These are phyloP conservation scores for Melipona quadrifasciata DNA, from an alignment of 1,140 invertebrate genomes.

Conservation along the genomic window DNA sequence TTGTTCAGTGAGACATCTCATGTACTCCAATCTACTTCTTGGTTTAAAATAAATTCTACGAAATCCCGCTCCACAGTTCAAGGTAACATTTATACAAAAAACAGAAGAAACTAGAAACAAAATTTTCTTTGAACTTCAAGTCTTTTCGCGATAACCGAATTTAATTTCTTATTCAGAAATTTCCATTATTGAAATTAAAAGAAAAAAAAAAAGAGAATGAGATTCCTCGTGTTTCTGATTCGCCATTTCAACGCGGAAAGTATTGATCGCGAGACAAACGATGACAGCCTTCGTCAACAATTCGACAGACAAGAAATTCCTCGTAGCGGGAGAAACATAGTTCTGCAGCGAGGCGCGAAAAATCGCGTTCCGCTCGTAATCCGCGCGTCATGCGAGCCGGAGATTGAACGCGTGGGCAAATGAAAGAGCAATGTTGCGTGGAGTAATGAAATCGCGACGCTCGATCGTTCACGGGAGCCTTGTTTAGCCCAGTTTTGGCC, in stretches of 20 bases:
- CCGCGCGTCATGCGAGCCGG: background rate
- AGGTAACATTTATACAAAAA: too few relatives aligned
- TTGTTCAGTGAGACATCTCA: too few relatives aligned
- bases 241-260: background rate
- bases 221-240: background rate
- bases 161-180: too few relatives aligned
- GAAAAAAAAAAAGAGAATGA: too few relatives aligned
- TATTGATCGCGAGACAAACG: background rate
- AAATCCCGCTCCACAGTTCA: too few relatives aligned
- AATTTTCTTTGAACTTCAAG: too few relatives aligned
- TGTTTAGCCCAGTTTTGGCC: constrained; percentile 34
- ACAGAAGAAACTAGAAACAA: too few relatives aligned
- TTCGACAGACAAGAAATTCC: background rate
- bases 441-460: background rate
- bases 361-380: background rate
- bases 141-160: too few relatives aligned
- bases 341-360: background rate
- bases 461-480: background rate
- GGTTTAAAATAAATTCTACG: too few relatives aligned
- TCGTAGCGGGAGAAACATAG: background rate
- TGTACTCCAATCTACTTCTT: too few relatives aligned
- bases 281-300: background rate
- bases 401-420: background rate
- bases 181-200: too few relatives aligned
- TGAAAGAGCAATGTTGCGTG: background rate